Percentiles rank a stretch among this genome's conserved stretches.
phyloP scores from a whole-genome alignment of 2,888 invertebrate genomes.

The Rhingia rostrata region DNA sequence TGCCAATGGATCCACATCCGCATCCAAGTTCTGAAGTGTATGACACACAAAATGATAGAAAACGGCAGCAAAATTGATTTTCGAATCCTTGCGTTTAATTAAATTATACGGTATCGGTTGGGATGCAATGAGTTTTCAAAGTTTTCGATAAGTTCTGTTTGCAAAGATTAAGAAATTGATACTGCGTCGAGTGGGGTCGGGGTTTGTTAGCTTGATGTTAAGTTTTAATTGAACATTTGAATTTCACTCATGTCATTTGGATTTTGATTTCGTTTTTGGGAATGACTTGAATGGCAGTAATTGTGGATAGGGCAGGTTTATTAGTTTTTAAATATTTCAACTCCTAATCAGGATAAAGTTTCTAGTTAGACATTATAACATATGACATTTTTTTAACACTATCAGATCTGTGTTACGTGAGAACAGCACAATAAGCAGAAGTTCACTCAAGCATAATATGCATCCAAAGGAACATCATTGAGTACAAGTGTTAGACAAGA shows the following conservation, averaged over 20 bases:
- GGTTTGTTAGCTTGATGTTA: background rate
- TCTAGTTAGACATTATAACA: too few relatives aligned
- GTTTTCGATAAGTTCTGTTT: slow-evolving; percentile 32
- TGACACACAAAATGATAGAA: slow-evolving; percentile 4
- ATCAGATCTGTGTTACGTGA: too few relatives aligned
- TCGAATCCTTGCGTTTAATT: slow-evolving; percentile 42
- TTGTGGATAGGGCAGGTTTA: background rate
- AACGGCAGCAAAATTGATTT: slow-evolving; percentile 42
- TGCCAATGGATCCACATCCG: background rate
- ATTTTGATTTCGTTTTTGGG: background rate
- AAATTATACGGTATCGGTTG: slow-evolving; percentile 42
- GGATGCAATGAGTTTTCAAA: slow-evolving; percentile 35
- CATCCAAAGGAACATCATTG: too few relatives aligned
- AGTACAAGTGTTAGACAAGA: too few relatives aligned
- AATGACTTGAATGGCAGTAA: background rate
- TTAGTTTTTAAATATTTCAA: too few relatives aligned
- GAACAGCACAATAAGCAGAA: too few relatives aligned
- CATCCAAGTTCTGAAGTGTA: background rate
- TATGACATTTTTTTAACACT: too few relatives aligned
- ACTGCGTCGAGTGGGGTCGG: slow-evolving; percentile 1
- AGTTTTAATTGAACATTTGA: background rate
- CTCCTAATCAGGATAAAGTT: too few relatives aligned
- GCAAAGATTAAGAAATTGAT: slow-evolving; percentile 36
- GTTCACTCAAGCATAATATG: too few relatives aligned
- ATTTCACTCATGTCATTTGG: background rate